These are phyloP conservation scores for Tenualosa thibaudeaui DNA, from an alignment of 2,797 vertebrate genomes.

Conservation along the genomic window DNA sequence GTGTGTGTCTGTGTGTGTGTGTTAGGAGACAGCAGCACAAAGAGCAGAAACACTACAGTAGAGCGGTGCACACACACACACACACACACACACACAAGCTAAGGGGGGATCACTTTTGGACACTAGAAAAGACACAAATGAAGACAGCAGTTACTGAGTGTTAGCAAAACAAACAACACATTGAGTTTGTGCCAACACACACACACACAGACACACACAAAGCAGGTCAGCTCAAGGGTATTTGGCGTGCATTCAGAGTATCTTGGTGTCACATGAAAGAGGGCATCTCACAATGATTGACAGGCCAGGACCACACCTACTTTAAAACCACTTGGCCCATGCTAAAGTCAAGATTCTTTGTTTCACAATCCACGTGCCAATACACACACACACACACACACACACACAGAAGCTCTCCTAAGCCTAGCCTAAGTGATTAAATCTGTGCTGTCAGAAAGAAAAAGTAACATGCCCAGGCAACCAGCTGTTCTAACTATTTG, in stretches of 20 bases:
- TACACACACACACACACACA: not conserved
- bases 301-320: not conserved
- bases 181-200: not conserved
- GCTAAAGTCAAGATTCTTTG: not conserved
- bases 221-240: not conserved
- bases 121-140: not conserved
- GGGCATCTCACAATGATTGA: not conserved
- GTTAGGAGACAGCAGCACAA: not conserved
- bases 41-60: not conserved
- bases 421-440: not conserved
- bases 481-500: not conserved
- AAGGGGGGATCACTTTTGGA: not conserved
- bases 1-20: no score
- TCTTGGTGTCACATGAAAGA: not conserved
- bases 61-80: not conserved
- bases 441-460: conserved; percentile 1
- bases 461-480: conserved; percentile 30
- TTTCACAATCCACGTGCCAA: not conserved
- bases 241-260: not conserved
- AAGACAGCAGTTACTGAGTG: not conserved
- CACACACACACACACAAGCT: no score
- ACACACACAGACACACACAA: not conserved
- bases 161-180: conserved; percentile 19
- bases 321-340: not conserved
- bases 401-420: not conserved